Base-by-base conservation (phyloP, 2,888 invertebrate genomes). In the Dryobota labecula region DNA sequence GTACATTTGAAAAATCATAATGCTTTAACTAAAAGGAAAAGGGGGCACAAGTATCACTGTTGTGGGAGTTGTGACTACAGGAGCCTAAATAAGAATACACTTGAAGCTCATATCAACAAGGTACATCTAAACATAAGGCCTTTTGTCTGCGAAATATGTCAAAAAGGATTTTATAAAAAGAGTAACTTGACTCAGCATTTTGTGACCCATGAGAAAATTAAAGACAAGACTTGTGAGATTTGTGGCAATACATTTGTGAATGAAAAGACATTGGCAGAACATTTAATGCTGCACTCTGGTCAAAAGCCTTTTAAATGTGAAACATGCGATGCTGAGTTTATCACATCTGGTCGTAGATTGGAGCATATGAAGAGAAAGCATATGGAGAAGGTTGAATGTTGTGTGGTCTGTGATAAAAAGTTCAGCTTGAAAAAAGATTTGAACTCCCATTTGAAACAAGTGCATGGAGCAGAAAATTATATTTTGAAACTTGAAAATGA, bases 321-420 rank as follows among this genome's bases (percentile, higher is more conserved):
- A 0, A 76, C 90, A 27, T 93, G 93, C 75, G 84, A 83, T 1
- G 86, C 89, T 38, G 87, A 83, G 27, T 94, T 93, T 76, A 84
- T 93, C 0, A 92, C 91, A 0, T 90, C 90, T 1, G 91, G 93
- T 4, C 88, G 93, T 6, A 87, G 91, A 74, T 86, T 87, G 7
- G 92, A 92, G 47, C 94, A 94, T 84, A 83, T 91, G 9, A 92
- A 91, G 77, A 80, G 92, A n/a, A 91, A 85, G 71, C 94, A 94
- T 73, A 84, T 83, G 77, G 90, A 89, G 15, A 92, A 90, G 70
- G 80, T 73, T 0, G 87, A 92, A 73, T 75, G 76, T 54, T 94
- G 94, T 84, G 43, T 83, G 33, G 62, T 90, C 18, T 94, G 94
- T 82, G 88, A 89, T 36, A 94, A 92, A 78, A 91, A 85, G 67